A percentile compares a stretch with the other conserved stretches of the same genome.
phyloP scores from a whole-genome alignment of 2,113 vertebrate species.

The Tragulus kanchil region DNA sequence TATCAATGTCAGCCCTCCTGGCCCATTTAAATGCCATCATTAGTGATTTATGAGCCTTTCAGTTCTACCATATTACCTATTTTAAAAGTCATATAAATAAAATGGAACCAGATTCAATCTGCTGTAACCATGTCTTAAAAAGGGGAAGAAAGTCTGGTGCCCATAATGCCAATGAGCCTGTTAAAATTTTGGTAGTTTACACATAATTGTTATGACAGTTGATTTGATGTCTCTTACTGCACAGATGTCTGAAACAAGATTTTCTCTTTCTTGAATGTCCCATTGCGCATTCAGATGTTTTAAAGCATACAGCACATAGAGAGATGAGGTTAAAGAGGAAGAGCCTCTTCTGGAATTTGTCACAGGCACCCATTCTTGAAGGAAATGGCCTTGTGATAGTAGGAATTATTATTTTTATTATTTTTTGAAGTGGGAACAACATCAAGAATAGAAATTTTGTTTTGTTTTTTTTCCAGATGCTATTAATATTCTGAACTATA shows the following conservation, averaged over 20 bases:
- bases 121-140: background rate
- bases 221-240: background rate
- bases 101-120: background rate
- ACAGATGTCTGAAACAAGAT: background rate
- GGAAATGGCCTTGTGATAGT: slow-evolving; percentile 33
- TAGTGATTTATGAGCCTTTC: slow-evolving; percentile 13
- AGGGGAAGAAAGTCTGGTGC: background rate
- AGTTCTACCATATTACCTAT: background rate
- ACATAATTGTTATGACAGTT: background rate
- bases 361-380: background rate
- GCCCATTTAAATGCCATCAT: background rate
- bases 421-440: background rate
- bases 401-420: background rate
- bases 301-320: background rate
- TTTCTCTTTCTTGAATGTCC: background rate
- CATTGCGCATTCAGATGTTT: slow-evolving; percentile 27
- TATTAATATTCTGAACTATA: background rate
- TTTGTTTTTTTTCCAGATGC: slow-evolving; percentile 4
- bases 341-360: slow-evolving; percentile 28
- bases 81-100: slow-evolving; percentile 24
- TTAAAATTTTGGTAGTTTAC: slow-evolving; percentile 28
- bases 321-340: slow-evolving; percentile 14
- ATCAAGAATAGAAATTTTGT: background rate
- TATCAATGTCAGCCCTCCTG: background rate
- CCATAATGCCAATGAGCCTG: background rate